These are phyloP conservation scores for Nycteola revayana DNA, from an alignment of 2,888 invertebrate genomes.

Conservation along the genomic window DNA sequence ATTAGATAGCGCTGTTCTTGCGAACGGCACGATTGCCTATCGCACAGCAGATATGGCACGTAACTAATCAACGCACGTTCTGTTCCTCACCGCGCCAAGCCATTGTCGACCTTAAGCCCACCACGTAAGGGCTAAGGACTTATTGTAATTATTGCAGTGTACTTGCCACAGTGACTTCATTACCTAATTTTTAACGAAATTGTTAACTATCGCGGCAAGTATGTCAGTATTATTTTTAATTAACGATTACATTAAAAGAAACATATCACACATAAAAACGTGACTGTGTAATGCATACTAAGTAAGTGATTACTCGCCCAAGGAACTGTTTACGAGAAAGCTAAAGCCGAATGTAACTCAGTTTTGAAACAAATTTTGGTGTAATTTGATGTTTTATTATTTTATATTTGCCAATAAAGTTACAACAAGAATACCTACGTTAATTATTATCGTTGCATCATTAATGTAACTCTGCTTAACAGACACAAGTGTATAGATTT, in stretches of 20 bases:
- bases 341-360: too few species aligned
- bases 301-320: too few species aligned
- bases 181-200: constrained; percentile 44
- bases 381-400: too few species aligned
- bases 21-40: background rate
- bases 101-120: background rate
- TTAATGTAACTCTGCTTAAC: too few species aligned
- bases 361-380: too few species aligned
- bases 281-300: too few species aligned
- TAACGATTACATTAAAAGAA: constrained; percentile 15
- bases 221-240: constrained; percentile 35
- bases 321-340: too few species aligned
- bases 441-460: too few species aligned
- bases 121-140: background rate
- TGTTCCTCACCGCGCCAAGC: background rate
- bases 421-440: too few species aligned
- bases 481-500: too few species aligned
- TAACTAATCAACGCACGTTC: background rate
- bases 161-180: constrained; percentile 55
- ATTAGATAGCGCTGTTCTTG: background rate
- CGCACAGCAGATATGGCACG: background rate
- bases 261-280: constrained; percentile 8
- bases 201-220: constrained; percentile 43
- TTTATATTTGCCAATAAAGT: too few species aligned
- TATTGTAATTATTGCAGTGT: too few species aligned